Evolutionary conservation across 2,888 invertebrate species (phyloP).

Genomic region (Drosophila limbata): DNA sequence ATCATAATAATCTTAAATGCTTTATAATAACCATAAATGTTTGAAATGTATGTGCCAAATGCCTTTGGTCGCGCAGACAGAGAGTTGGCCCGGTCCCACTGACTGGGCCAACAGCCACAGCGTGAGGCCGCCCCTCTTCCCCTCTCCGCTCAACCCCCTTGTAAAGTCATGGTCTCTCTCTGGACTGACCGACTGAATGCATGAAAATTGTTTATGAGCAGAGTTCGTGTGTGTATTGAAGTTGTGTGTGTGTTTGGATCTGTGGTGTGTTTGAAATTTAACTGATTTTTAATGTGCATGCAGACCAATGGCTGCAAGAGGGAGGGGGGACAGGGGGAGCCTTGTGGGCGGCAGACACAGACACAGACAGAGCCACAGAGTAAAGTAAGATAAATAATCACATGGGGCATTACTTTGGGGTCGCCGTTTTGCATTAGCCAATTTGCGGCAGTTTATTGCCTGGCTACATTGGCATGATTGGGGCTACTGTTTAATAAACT

Average conservation of each 20-base stretch:
- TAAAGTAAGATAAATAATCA: slow-evolving; percentile 64
- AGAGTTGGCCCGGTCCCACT: slow-evolving; percentile 17
- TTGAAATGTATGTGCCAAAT: slow-evolving; percentile 77
- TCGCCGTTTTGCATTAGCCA: slow-evolving; percentile 75
- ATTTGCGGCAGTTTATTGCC: slow-evolving; percentile 79
- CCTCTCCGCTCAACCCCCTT: neutral
- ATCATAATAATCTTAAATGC: slow-evolving; percentile 80
- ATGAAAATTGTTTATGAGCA: slow-evolving; percentile 76
- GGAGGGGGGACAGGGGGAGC: neutral
- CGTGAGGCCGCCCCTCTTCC: slow-evolving; percentile 26
- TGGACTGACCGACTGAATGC: slow-evolving; percentile 55
- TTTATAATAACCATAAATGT: slow-evolving; percentile 82
- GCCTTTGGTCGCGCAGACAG: slow-evolving; percentile 40
- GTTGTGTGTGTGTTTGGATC: slow-evolving; percentile 44
- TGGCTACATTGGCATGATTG: slow-evolving; percentile 72
- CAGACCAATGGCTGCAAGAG: slow-evolving; percentile 19
- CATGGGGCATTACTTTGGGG: slow-evolving; percentile 69
- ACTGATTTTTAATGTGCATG: slow-evolving; percentile 75
- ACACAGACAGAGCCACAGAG: slow-evolving; percentile 6
- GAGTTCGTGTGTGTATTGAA: slow-evolving; percentile 27
- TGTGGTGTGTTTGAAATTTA: slow-evolving; percentile 70
- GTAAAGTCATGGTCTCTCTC: slow-evolving; percentile 14
- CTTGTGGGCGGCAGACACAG: slow-evolving; percentile 27
- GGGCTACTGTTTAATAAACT: slow-evolving; percentile 80
- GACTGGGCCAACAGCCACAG: slow-evolving; percentile 39